Percentiles rank a stretch among this genome's conserved stretches.
These are phyloP conservation scores for Saccopteryx leptura DNA, from an alignment of 2,113 vertebrate genomes.

Conservation along the genomic window DNA sequence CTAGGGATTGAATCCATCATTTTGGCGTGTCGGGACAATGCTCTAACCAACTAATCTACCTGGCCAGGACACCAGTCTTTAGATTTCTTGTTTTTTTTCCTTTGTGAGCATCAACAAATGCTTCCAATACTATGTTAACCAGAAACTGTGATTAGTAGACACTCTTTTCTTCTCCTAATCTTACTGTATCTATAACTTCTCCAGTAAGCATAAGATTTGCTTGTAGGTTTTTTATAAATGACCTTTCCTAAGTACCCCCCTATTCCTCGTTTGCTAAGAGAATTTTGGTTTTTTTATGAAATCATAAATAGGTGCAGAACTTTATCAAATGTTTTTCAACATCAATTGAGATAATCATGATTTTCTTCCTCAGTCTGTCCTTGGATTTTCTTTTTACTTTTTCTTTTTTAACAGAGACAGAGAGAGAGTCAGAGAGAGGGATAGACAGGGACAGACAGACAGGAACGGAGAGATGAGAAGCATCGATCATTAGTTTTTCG, in stretches of 20 bases:
- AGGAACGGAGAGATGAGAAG: too few relatives aligned
- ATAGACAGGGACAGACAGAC: too few relatives aligned
- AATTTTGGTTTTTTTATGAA: not conserved
- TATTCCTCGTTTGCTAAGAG: conserved; percentile 5
- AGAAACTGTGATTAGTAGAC: not conserved
- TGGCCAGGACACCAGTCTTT: not conserved
- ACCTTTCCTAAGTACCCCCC: not conserved
- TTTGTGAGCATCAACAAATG: not conserved
- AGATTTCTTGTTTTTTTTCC: not conserved
- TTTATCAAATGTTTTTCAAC: not conserved
- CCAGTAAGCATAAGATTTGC: not conserved
- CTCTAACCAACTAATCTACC: too few relatives aligned
- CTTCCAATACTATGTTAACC: not conserved
- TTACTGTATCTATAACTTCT: not conserved
- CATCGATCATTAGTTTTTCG: too few relatives aligned
- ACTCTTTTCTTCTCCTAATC: not conserved
- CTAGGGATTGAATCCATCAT: too few relatives aligned
- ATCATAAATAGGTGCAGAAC: not conserved
- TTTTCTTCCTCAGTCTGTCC: not conserved
- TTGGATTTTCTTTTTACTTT: too few relatives aligned
- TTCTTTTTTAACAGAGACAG: too few relatives aligned
- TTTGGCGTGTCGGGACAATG: too few relatives aligned
- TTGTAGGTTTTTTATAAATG: not conserved
- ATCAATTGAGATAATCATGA: not conserved
- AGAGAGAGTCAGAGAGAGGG: too few relatives aligned